Conservation (phyloP, 1,140 invertebrate species). For the Nylanderia fulva region DNA sequence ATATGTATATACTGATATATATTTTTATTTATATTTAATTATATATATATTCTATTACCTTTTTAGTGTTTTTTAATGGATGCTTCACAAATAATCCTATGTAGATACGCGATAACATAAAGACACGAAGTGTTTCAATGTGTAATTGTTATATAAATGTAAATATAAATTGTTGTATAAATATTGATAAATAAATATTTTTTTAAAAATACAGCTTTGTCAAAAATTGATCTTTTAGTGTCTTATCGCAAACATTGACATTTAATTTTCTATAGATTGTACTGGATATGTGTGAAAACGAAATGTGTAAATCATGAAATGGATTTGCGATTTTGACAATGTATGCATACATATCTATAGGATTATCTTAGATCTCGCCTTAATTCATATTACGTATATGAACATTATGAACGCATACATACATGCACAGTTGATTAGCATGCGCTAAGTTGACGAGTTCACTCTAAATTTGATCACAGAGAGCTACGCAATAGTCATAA, state of each 20-base stretch:
- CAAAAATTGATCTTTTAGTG: neutral
- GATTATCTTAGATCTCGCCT: too few species aligned
- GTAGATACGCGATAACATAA: neutral
- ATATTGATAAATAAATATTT: neutral
- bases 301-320: too few species aligned
- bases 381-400: neutral
- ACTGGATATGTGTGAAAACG: neutral
- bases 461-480: neutral
- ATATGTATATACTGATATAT: too few species aligned
- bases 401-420: neutral
- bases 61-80: too few species aligned
- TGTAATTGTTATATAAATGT: neutral
- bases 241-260: neutral
- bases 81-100: too few species aligned
- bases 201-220: neutral
- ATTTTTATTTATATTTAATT: too few species aligned
- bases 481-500: neutral
- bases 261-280: too few species aligned
- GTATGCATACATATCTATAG: too few species aligned
- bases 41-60: too few species aligned
- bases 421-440: too few species aligned
- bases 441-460: too few species aligned
- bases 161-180: neutral
- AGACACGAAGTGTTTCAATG: neutral
- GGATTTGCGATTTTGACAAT: too few species aligned